phyloP scores from a whole-genome alignment of 2,797 vertebrate genomes.

The Cryptoprocta ferox region DNA sequence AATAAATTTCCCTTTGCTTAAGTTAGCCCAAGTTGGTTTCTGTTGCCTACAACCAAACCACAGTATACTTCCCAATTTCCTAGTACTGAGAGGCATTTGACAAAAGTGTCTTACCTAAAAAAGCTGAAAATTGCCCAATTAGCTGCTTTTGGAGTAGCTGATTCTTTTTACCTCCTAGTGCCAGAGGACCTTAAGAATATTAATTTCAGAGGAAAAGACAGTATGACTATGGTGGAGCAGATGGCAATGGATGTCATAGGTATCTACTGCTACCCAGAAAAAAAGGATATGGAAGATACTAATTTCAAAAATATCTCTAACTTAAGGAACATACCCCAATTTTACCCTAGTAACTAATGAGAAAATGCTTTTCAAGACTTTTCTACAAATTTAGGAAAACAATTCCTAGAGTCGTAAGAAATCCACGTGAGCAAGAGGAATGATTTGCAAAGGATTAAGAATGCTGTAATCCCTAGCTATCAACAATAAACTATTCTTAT shows the following conservation, averaged over 20 bases:
- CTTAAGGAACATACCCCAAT: neutral
- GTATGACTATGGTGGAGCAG: neutral
- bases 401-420: neutral
- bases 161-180: neutral
- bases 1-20: constrained; percentile 13
- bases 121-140: neutral
- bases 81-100: neutral
- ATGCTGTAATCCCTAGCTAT: neutral
- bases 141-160: neutral
- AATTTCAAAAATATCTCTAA: constrained; percentile 22
- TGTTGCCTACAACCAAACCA: constrained; percentile 8
- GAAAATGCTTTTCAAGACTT: neutral
- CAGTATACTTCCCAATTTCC: neutral
- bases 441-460: constrained; percentile 32
- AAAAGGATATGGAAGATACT: neutral
- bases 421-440: neutral
- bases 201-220: neutral
- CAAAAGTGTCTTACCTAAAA: neutral
- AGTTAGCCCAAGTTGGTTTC: neutral
- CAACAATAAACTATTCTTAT: neutral
- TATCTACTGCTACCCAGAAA: neutral
- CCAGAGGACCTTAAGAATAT: neutral
- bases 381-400: neutral
- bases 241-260: neutral
- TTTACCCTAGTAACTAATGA: neutral